Conservation (phyloP, 23 tunicate species). For the Botrylloides violaceus region DNA sequence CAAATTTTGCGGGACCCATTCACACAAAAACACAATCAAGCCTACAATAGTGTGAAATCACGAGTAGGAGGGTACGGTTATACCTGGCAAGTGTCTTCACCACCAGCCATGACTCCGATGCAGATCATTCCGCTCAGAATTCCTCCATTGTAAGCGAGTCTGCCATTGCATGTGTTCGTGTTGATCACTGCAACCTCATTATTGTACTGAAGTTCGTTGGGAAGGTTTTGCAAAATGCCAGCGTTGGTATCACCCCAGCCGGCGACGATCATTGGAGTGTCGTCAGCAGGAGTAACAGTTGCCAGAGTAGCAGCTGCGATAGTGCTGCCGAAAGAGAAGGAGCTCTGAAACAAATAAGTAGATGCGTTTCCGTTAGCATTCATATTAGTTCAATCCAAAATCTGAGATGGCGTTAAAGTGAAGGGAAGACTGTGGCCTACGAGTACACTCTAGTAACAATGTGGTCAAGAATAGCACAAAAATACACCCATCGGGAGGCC, state of each 20-base stretch:
- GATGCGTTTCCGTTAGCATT: not conserved
- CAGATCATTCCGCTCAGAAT: constrained; percentile 44
- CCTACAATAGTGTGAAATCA: too few relatives aligned
- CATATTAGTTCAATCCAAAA: too few relatives aligned
- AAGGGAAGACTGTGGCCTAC: too few relatives aligned
- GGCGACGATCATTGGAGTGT: constrained; percentile 6
- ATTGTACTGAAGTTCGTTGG: constrained; percentile 24
- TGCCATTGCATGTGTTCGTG: constrained; percentile 25
- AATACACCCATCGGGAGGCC: too few relatives aligned
- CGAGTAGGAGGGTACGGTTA: too few relatives aligned
- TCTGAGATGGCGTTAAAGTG: too few relatives aligned
- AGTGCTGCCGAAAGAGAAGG: not conserved
- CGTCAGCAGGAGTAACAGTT: not conserved
- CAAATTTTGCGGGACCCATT: too few relatives aligned
- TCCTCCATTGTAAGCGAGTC: constrained; percentile 30
- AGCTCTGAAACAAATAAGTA: not conserved
- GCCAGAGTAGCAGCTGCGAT: not conserved
- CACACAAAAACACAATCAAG: too few relatives aligned
- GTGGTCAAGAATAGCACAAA: too few relatives aligned
- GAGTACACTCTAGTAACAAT: too few relatives aligned
- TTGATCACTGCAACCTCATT: constrained; percentile 25
- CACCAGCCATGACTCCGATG: constrained; percentile 43
- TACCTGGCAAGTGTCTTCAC: constrained; percentile 55
- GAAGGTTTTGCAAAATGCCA: not conserved
- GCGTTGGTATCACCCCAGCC: constrained; percentile 25